A percentile compares a stretch with the other conserved stretches of the same genome.
These are phyloP conservation scores for Limanda limanda DNA, from an alignment of 2,113 vertebrate genomes.

Conservation along the genomic window DNA sequence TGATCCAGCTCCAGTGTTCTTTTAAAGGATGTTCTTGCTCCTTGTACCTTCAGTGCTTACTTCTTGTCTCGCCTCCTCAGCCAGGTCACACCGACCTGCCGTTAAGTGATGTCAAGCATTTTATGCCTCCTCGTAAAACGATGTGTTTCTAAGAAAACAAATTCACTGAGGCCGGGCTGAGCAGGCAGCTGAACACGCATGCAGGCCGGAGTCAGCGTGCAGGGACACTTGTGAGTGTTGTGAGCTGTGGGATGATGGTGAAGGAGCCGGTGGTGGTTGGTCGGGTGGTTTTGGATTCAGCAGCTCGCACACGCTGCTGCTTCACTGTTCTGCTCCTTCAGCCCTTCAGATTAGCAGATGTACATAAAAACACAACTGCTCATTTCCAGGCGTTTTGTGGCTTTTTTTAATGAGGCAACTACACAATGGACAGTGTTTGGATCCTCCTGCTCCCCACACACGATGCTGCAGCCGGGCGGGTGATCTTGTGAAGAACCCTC, in stretches of 20 bases:
- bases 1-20: background rate
- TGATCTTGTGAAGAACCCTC: conserved; percentile 54
- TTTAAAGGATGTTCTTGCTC: conserved; percentile 5
- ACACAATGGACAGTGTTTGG: conserved; percentile 55
- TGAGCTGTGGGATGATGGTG: conserved; percentile 22
- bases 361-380: conserved; percentile 68
- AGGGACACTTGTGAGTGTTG: conserved; percentile 44
- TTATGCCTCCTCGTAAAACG: conserved; percentile 55
- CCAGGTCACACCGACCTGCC: conserved; percentile 41
- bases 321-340: conserved; percentile 54
- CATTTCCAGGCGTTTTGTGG: conserved; percentile 60
- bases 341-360: conserved; percentile 61
- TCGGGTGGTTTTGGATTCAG: background rate
- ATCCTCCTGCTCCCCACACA: conserved; percentile 45
- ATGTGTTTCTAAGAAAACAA: conserved; percentile 47
- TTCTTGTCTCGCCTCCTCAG: conserved; percentile 32
- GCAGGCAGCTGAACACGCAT: conserved; percentile 25
- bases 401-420: conserved; percentile 62
- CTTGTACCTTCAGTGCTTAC: background rate
- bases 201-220: conserved; percentile 14
- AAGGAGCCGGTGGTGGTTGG: conserved; percentile 12
- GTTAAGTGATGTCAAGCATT: conserved; percentile 58
- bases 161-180: conserved; percentile 23
- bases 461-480: conserved; percentile 11
- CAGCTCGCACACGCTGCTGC: conserved; percentile 27